Conservation (phyloP, 2,888 invertebrate genomes). For the Mayetiola destructor region DNA sequence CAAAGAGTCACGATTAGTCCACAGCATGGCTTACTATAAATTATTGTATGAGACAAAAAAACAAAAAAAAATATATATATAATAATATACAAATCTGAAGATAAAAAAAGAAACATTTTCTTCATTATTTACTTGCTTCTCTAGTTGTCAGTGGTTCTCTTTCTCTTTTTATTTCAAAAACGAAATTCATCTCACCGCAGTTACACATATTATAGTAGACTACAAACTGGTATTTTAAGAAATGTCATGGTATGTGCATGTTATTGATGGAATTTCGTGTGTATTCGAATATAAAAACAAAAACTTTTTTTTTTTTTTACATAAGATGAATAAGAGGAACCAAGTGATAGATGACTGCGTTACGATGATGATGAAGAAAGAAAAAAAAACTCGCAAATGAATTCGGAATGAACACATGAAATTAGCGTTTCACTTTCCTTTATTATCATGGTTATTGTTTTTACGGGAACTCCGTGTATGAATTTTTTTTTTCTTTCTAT, state of each 20-base stretch:
- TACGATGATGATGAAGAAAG: background rate
- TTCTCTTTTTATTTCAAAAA: background rate
- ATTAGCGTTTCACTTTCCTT: constrained; percentile 12
- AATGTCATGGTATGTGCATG: background rate
- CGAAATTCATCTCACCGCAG: background rate
- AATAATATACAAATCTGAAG: background rate
- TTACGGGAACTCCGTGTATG: background rate
- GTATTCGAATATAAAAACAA: no score
- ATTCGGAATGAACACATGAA: constrained; percentile 6
- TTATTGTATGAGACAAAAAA: background rate
- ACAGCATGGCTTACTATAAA: background rate
- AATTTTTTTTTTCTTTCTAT: background rate
- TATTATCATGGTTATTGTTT: constrained; percentile 9
- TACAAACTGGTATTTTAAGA: constrained; percentile 8
- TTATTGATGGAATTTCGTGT: background rate
- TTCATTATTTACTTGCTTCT: background rate
- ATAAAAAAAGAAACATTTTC: background rate
- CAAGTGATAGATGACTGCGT: background rate
- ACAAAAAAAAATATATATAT: background rate
- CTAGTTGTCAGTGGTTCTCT: background rate
- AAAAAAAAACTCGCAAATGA: background rate
- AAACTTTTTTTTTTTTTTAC: no score
- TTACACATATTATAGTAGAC: background rate
- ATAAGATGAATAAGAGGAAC: background rate
- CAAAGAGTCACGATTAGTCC: no score